These are phyloP conservation scores for Tetragonula carbonaria DNA, from an alignment of 2,888 invertebrate species.

Conservation along the genomic window DNA sequence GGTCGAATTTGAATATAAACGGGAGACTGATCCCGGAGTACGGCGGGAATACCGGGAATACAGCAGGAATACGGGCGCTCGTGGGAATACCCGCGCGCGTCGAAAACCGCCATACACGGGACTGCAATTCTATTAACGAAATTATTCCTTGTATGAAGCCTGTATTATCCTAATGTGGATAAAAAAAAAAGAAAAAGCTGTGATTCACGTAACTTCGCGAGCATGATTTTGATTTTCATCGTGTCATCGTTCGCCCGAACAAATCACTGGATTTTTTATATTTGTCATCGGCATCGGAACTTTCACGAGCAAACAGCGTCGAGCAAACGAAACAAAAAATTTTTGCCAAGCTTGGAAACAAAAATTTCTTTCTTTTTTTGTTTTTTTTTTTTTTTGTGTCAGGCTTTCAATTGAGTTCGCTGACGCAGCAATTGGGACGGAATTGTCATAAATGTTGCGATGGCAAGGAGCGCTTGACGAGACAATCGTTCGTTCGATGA, in stretches of 20 bases:
- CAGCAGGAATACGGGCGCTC: background rate
- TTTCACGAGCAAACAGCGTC: background rate
- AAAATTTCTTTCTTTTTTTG: background rate
- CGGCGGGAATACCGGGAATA: background rate
- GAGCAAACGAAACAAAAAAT: conserved; percentile 7
- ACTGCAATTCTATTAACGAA: conserved; percentile 42
- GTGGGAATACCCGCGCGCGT: conserved; percentile 13
- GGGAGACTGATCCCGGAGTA: conserved; percentile 32
- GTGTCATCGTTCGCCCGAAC: background rate
- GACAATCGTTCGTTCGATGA: background rate
- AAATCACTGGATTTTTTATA: conserved; percentile 3
- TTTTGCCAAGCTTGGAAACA: background rate
- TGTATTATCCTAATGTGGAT: conserved; percentile 10
- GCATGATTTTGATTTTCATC: background rate
- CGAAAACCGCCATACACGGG: conserved; percentile 31
- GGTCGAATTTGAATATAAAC: conserved; percentile 35
- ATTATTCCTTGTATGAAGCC: conserved; percentile 43
- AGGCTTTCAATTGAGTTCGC: background rate
- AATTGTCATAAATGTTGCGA: conserved; percentile 12
- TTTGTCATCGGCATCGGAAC: background rate
- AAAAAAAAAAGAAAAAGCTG: background rate
- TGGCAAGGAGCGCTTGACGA: background rate
- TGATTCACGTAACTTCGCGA: background rate
- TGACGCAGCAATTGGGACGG: background rate
- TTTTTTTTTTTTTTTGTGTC: background rate